phyloP scores from a whole-genome alignment of 2,797 vertebrate genomes.

The Megalops cyprinoides region DNA sequence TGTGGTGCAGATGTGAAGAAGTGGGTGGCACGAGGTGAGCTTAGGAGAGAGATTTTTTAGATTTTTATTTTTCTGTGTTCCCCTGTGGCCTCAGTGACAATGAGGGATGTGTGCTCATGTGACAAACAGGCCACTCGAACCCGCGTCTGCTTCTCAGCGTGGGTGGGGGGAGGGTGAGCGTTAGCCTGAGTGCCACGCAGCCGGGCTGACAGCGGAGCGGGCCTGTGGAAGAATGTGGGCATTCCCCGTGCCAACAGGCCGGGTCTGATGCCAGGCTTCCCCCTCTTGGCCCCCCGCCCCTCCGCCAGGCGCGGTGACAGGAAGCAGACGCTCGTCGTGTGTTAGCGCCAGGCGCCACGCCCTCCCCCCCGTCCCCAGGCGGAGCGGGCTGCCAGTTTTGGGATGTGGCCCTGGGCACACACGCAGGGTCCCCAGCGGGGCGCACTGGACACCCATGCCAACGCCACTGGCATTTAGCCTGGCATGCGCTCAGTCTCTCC shows the following conservation, averaged over 20 bases:
- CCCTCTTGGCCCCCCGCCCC: conserved; percentile 45
- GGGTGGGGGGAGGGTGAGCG: no score
- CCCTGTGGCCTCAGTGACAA: no score
- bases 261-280: conserved; percentile 62
- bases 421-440: conserved; percentile 43
- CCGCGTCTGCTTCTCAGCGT: no score
- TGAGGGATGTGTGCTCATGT: no score
- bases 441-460: conserved; percentile 39
- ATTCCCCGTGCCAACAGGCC: conserved; percentile 70
- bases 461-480: conserved; percentile 44
- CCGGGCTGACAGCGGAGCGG: background rate
- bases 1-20: no score
- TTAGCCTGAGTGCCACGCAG: conserved; percentile 55
- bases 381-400: conserved; percentile 46
- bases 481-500: conserved; percentile 25
- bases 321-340: conserved; percentile 73
- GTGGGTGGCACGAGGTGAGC: no score
- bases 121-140: no score
- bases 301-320: conserved; percentile 68
- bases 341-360: conserved; percentile 65
- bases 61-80: no score
- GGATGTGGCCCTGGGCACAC: conserved; percentile 40
- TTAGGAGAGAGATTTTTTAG: no score
- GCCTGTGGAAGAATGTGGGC: conserved; percentile 32
- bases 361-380: conserved; percentile 61